Base-by-base conservation (phyloP, 2,113 vertebrate genomes). In the Lepus americanus region DNA sequence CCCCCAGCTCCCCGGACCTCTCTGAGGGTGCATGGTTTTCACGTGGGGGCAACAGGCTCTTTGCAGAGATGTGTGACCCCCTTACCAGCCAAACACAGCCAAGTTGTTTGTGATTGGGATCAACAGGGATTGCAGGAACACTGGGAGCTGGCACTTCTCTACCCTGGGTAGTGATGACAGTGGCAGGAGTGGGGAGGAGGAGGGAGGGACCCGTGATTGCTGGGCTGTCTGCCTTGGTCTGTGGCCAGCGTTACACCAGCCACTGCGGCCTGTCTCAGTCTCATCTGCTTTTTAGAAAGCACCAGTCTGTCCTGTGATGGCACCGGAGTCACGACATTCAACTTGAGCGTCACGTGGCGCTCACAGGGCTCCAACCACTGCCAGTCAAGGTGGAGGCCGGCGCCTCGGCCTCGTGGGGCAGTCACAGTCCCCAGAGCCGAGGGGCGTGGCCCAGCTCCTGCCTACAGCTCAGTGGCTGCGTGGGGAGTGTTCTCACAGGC, bases 1-100 rank as follows among this genome's bases (percentile, higher is more conserved):
- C 55, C 19, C 36, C 5, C 33, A 44, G 88, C 12, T 33, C 92
- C 67, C 80, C 69, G 70, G 44, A n/a, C 53, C 0, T 31, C 33
- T 89, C 67, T 6, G 72, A 76, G 12, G 74, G 74, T 3, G 3
- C 10, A 9, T 23, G 76, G 36, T 23, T 80, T 55, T 84, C 81
- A 36, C 14, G 14, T 59, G 44, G 17, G 11, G 88, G 49, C 27
- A 69, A 78, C 9, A 76, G 2, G 9, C 51, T 64, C 36, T 67
- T 81, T 70, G 89, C 44, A 51, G 66, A 86, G 92, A 92, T 33
- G 76, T 76, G 31, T 14, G 84, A 49, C 72, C 36, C 64, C 90
- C 23, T 7, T 29, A 59, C 74, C 84, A 89, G 59, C 27, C 88
- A 91, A 92, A 76, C 17, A 69, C 94, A 95, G 70, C 64, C 79